These are phyloP conservation scores for Pheosia tremula DNA, from an alignment of 2,888 invertebrate genomes.

Conservation along the genomic window DNA sequence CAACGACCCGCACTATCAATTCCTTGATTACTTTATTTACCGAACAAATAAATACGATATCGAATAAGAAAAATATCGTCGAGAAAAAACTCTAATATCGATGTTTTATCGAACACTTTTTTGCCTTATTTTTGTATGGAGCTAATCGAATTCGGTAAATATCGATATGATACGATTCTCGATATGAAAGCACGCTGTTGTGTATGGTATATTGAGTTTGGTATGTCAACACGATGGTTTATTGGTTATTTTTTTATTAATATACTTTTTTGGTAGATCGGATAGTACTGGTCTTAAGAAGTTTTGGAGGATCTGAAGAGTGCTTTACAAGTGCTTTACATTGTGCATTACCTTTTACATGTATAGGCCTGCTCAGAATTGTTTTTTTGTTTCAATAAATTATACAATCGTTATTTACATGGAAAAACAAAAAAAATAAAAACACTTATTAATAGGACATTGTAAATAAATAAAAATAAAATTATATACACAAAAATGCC, in stretches of 20 bases:
- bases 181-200: conserved; percentile 64
- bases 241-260: conserved; percentile 36
- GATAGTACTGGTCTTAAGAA: not conserved
- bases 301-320: not conserved
- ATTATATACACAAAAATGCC: too few species aligned
- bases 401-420: too few species aligned
- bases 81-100: conserved; percentile 58
- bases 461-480: too few species aligned
- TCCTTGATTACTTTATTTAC: conserved; percentile 74
- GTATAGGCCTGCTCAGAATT: too few species aligned
- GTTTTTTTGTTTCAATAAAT: too few species aligned
- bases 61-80: conserved; percentile 68
- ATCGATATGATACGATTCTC: conserved; percentile 60
- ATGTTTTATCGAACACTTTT: conserved; percentile 67
- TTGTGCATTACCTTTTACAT: too few species aligned
- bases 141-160: conserved; percentile 76
- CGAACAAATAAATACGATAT: conserved; percentile 73
- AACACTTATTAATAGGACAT: too few species aligned
- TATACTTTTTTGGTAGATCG: conserved; percentile 18
- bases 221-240: conserved; percentile 47
- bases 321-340: not conserved
- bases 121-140: conserved; percentile 70
- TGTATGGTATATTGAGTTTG: conserved; percentile 53
- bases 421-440: too few species aligned
- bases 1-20: conserved; percentile 65